Conservation (phyloP, 1,140 invertebrate species). For the Heliconius nattereri region DNA sequence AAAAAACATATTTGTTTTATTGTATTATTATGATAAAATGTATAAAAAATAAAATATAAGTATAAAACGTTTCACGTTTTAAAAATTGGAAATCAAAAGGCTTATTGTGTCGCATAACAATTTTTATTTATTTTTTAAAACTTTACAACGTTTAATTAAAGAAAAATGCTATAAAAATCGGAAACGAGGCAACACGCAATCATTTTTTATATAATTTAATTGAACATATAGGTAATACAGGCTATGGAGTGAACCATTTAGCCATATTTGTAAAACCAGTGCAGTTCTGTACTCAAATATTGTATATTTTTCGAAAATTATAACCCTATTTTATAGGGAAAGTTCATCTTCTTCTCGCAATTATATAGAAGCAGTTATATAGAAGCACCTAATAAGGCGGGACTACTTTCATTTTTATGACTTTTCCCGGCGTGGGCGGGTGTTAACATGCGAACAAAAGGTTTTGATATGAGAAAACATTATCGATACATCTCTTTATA, state of each 20-base stretch:
- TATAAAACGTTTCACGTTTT: too few relatives aligned
- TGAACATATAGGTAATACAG: neutral
- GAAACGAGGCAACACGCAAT: neutral
- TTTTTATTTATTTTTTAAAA: neutral
- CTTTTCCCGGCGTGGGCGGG: slow-evolving; percentile 29
- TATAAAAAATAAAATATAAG: too few relatives aligned
- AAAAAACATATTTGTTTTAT: too few relatives aligned
- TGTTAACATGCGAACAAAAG: slow-evolving; percentile 32
- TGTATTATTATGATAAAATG: too few relatives aligned
- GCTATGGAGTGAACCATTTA: neutral
- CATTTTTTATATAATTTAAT: neutral
- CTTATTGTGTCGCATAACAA: neutral
- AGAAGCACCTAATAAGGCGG: slow-evolving; percentile 23
- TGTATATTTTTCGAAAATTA: neutral
- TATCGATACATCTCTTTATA: slow-evolving; percentile 17
- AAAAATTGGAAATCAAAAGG: neutral
- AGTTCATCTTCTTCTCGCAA: slow-evolving; percentile 28
- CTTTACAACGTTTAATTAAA: neutral
- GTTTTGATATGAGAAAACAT: slow-evolving; percentile 19
- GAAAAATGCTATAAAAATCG: neutral
- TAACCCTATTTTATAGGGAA: slow-evolving; percentile 17
- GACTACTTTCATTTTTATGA: slow-evolving; percentile 36
- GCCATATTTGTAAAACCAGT: neutral
- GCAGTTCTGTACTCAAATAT: neutral
- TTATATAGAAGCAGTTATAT: slow-evolving; percentile 30